phyloP scores from a whole-genome alignment of 2,797 vertebrate genomes.

The Leptodactylus fallax region DNA sequence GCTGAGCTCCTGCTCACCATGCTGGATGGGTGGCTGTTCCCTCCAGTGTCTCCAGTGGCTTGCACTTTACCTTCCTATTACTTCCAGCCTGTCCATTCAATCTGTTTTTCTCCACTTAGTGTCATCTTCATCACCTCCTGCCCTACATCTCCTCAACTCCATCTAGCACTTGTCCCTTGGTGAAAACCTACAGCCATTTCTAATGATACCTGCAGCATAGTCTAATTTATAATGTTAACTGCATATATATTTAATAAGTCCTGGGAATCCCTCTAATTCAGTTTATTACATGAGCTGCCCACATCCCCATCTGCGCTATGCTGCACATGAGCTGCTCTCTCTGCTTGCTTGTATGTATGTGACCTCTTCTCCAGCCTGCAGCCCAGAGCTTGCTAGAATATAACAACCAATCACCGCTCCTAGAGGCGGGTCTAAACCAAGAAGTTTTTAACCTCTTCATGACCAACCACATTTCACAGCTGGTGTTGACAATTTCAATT shows the following conservation, averaged over 20 bases:
- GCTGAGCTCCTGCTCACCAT: background rate
- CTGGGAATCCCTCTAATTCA: background rate
- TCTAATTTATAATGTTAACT: background rate
- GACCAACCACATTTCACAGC: background rate
- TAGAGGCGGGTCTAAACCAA: background rate
- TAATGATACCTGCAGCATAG: background rate
- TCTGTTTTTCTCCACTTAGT: background rate
- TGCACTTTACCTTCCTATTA: constrained; percentile 23
- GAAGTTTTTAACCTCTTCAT: background rate
- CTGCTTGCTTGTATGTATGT: background rate
- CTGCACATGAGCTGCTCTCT: background rate
- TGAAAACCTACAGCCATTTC: background rate
- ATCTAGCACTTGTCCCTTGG: background rate
- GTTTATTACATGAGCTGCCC: background rate
- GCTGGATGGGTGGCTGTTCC: background rate
- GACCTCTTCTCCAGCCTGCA: constrained; percentile 7
- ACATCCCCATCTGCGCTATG: background rate
- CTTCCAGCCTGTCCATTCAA: background rate
- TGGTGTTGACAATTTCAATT: background rate
- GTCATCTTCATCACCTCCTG: constrained; percentile 15
- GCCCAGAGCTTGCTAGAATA: constrained; percentile 1
- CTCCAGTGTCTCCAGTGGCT: background rate
- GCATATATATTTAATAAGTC: background rate
- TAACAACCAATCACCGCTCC: constrained; percentile 3
- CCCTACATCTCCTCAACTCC: background rate